Base-by-base conservation (phyloP, 2,888 invertebrate species). In the Subacronicta megacephala region DNA sequence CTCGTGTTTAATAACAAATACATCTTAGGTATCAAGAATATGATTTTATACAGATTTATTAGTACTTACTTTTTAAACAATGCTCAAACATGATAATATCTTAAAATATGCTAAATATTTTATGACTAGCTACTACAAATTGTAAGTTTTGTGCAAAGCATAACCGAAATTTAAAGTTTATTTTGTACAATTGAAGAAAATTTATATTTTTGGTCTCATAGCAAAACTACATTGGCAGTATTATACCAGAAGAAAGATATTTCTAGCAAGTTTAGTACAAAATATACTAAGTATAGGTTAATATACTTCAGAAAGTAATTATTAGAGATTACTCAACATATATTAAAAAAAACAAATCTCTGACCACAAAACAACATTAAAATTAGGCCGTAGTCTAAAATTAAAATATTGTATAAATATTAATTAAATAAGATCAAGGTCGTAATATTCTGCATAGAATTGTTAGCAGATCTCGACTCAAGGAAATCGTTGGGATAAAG, bases 31-130 rank as follows among this genome's bases (percentile, higher is more conserved):
- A 23, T 23, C 23, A 23, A 23, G 23, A 23, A 23, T 23, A 23
- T 3, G 9, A 26, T 26, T 26, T 10, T 10, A 26, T 10, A 10
- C 26, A 26, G 1, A 2, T 2, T 26, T 26, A 9, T n/a, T n/a
- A n/a, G n/a, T n/a, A 36, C 23, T 4, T 36, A 52, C 46, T 50
- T 45, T 15, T 53, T 63, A 60, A 72, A 59, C 63, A 62, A 69
- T 67, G 54, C 64, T 59, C 46, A 50, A 41, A 7, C 40, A 41
- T 35, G 40, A 41, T 61, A 57, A 71, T 60, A 43, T 62, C 60
- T 56, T 70, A 72, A 70, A 72, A 72, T 63, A 70, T 66, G 64
- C 69, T 69, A 62, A 12, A 61, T 50, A 53, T 59, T 58, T 33
- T 54, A 54, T 75, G 75, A 75, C 75, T 75, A 75, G 75, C 31